A percentile compares a stretch with the other conserved stretches of the same genome.
Conservation (phyloP, 2,888 invertebrate species). For the Calameuta filiformis region DNA sequence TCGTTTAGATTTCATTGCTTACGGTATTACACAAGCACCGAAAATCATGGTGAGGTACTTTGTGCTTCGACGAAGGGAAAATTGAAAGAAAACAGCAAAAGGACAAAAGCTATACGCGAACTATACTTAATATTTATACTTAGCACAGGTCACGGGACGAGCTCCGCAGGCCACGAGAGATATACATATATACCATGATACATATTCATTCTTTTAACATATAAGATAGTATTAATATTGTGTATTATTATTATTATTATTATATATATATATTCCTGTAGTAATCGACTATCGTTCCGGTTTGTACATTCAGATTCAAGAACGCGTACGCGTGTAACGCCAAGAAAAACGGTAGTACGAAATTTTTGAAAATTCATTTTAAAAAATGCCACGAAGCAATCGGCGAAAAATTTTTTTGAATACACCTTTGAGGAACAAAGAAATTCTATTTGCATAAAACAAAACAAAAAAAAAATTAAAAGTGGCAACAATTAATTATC, state of each 20-base stretch:
- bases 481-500: too few relatives aligned
- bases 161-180: slow-evolving; percentile 53
- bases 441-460: neutral
- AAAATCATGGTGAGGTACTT: too few relatives aligned
- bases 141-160: slow-evolving; percentile 36
- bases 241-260: slow-evolving; percentile 39
- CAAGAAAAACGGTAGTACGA: too few relatives aligned
- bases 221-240: slow-evolving; percentile 58
- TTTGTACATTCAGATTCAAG: slow-evolving; percentile 61
- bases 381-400: neutral
- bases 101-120: too few relatives aligned
- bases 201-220: slow-evolving; percentile 68
- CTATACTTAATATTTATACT: too few relatives aligned
- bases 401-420: slow-evolving; percentile 4
- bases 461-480: too few relatives aligned
- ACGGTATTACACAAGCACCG: too few relatives aligned
- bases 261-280: slow-evolving; percentile 50
- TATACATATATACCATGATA: slow-evolving; percentile 62
- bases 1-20: too few relatives aligned
- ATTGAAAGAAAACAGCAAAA: slow-evolving; percentile 6
- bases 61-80: neutral
- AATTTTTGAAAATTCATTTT: too few relatives aligned
- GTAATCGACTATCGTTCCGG: slow-evolving; percentile 60
- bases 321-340: too few relatives aligned
- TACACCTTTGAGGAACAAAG: neutral